Conservation (phyloP, 2,113 vertebrate genomes). For the Cepphus grylle region DNA sequence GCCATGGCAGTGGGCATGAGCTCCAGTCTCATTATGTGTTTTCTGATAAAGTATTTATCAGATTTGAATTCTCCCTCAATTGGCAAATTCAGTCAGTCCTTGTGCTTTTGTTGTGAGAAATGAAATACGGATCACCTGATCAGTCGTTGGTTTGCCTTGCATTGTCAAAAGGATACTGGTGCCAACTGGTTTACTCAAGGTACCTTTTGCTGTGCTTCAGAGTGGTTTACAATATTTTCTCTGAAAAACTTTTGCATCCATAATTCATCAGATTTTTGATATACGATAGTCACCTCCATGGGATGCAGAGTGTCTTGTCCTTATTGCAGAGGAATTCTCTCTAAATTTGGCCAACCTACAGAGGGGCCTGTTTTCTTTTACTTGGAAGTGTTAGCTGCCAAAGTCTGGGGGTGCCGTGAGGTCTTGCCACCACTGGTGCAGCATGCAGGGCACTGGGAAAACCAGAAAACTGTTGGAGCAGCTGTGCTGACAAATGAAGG, state of each 20-base stretch:
- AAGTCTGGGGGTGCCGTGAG: background rate
- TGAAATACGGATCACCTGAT: background rate
- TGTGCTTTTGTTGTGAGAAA: background rate
- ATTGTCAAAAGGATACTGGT: background rate
- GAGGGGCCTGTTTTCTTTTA: background rate
- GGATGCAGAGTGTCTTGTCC: background rate
- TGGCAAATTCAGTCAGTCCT: background rate
- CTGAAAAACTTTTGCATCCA: background rate
- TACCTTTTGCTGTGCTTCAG: background rate
- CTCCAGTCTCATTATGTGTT: background rate
- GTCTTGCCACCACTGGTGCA: background rate
- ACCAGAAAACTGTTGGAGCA: background rate
- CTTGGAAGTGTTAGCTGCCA: background rate
- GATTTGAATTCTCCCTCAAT: background rate
- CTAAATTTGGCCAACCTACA: background rate
- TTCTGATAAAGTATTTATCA: background rate
- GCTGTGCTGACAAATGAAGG: slow-evolving; percentile 1
- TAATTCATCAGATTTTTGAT: background rate
- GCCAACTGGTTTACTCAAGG: background rate
- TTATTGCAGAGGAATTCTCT: background rate
- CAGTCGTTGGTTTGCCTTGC: background rate
- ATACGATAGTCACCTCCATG: background rate
- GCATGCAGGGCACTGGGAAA: background rate
- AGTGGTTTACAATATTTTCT: background rate
- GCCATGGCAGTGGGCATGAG: background rate